Evolutionary conservation across 2,797 vertebrate species (phyloP).

Genomic region (Astyanax mexicanus): DNA sequence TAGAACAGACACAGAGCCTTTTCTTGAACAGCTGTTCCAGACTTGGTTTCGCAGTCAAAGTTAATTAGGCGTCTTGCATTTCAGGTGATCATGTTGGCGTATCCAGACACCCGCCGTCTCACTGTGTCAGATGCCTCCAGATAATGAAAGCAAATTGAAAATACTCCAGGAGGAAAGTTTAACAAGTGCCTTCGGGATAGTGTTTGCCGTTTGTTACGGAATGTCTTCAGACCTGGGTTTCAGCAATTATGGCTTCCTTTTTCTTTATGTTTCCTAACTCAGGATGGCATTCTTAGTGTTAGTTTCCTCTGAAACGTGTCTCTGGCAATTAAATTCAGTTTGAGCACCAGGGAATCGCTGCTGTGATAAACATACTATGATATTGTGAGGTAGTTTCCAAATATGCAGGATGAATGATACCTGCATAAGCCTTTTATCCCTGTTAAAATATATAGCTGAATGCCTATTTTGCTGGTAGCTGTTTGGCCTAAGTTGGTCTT

Average conservation of each 20-base stretch:
- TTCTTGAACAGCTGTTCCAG: conserved; percentile 58
- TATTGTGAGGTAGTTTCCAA: too few species aligned
- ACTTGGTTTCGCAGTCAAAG: conserved; percentile 43
- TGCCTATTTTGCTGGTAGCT: too few species aligned
- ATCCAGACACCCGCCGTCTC: conserved; percentile 40
- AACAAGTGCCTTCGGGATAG: conserved; percentile 5
- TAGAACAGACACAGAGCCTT: conserved; percentile 27
- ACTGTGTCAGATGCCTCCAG: conserved; percentile 37
- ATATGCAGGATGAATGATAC: too few species aligned
- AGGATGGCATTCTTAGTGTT: background rate
- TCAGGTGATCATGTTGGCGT: conserved; percentile 55
- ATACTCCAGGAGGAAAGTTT: conserved; percentile 25
- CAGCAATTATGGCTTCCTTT: conserved; percentile 14
- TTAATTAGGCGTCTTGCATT: conserved; percentile 59
- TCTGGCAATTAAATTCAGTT: background rate
- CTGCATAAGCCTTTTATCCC: too few species aligned
- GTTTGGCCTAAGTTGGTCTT: too few species aligned
- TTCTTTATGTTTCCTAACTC: background rate
- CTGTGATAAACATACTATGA: background rate
- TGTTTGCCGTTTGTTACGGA: background rate
- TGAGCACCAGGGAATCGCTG: background rate
- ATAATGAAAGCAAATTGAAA: conserved; percentile 48
- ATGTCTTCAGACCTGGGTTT: conserved; percentile 13
- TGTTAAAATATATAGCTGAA: too few species aligned
- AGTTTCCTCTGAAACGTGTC: background rate